Evolutionary conservation across 2,797 vertebrate species (phyloP), one percentile per base, ranked within the genome.

Genomic region (Catharus ustulatus): DNA sequence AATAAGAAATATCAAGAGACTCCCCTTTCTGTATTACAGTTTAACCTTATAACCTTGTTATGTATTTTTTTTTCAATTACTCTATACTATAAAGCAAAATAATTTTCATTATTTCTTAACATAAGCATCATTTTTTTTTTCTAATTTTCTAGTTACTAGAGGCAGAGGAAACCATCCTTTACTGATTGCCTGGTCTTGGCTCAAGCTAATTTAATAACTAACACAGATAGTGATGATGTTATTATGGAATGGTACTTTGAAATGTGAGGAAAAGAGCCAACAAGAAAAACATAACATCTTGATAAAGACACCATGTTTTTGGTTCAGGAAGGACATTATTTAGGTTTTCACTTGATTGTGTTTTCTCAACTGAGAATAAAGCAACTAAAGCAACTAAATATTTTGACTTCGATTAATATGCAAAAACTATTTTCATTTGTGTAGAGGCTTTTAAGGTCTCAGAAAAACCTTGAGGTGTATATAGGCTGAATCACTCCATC

Each of bases 381-480:
- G 22, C 7, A 36, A 73, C 43, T 61, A 15, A 55, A 73, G 19
- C 43, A 89, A 59, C 36, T 46, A 90, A 95, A 68, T 18, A 49
- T 67, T 93, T 92, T 83, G 11, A 48, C 51, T 94, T 92, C 81
- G 68, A 87, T 93, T 84, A 93, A 89, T 64, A 78, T 3, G 13
- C 49, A 82, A 61, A 67, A 81, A 59, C 11, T 63, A 21, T 43
- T 91, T 88, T 67, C 34, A 40, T 72, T 79, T 88, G 34, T n/a
- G 52, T 36, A 27, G 23, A 15, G 12, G 18, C 29, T 90, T 87
- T 89, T 84, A 61, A 93, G 59, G 34, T 38, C 46, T 87, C 58
- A 66, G 73, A 57, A n/a, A 67, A 83, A 83, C 7, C 68, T 68
- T 23, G 85, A 90, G 5, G 8, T 90, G 32, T 30, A 36, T 42